Conservation (phyloP, 2,113 vertebrate species). For the Xenopus tropicalis region DNA sequence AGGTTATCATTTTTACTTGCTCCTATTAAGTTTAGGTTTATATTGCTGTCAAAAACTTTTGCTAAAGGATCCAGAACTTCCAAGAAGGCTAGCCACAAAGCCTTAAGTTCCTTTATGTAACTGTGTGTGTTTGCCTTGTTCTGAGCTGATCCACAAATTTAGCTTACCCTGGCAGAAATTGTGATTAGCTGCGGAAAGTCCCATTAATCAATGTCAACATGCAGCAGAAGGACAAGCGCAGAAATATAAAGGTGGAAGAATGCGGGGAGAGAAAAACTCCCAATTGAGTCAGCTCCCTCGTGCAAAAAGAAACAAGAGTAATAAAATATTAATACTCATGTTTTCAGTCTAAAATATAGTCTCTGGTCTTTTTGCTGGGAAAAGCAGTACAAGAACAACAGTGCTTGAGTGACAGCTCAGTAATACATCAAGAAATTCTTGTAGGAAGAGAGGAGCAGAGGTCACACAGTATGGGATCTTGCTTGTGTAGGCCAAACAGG, state of each 20-base stretch:
- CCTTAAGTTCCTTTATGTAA: neutral
- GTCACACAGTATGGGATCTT: conserved; percentile 8
- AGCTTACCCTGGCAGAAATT: conserved; percentile 31
- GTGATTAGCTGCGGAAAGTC: conserved; percentile 35
- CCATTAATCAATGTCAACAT: conserved; percentile 42
- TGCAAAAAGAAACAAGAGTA: conserved; percentile 16
- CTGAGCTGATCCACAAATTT: conserved; percentile 34
- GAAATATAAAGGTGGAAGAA: conserved; percentile 32
- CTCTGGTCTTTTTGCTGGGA: conserved; percentile 2
- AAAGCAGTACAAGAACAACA: neutral
- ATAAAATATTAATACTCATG: conserved; percentile 35
- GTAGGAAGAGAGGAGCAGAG: neutral
- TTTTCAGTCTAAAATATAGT: conserved; percentile 12
- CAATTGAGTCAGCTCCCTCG: conserved; percentile 30
- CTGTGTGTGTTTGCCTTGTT: conserved; percentile 27
- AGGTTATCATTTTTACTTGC: neutral
- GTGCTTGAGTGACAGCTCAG: conserved; percentile 7
- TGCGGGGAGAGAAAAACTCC: neutral
- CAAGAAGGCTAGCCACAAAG: neutral
- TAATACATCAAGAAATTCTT: conserved; percentile 13
- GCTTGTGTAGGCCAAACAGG: neutral
- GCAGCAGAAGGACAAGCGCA: conserved; percentile 31
- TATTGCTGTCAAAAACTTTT: neutral
- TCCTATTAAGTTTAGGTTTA: neutral
- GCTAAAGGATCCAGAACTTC: neutral